A percentile compares a stretch with the other conserved stretches of the same genome.
Evolutionary conservation across 2,888 invertebrate species (phyloP).

Genomic region (Lasioglossum morio): DNA sequence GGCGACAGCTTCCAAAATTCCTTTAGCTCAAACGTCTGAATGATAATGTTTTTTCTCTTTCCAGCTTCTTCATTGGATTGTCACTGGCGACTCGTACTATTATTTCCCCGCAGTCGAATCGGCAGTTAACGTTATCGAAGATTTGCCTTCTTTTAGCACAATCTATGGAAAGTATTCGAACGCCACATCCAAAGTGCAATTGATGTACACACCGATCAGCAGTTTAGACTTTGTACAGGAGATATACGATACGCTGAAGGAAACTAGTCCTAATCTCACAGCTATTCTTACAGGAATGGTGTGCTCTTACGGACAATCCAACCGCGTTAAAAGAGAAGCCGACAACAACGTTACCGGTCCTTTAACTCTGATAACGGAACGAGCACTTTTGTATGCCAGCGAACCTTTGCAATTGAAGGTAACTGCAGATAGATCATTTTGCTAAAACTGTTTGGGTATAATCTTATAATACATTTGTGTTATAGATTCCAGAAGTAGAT

Average conservation of each 20-base stretch:
- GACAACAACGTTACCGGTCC: conserved; percentile 19
- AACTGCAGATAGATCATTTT: conserved; percentile 6
- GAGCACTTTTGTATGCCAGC: conserved; percentile 72
- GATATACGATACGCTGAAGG: conserved; percentile 78
- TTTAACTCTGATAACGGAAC: conserved; percentile 43
- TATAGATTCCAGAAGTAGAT: conserved; percentile 12
- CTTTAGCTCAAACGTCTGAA: conserved; percentile 72
- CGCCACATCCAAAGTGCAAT: conserved; percentile 74
- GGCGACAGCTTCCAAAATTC: neutral
- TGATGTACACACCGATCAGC: conserved; percentile 66
- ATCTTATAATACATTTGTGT: neutral
- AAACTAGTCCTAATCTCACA: conserved; percentile 77
- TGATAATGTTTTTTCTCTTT: conserved; percentile 66
- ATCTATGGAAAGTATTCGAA: conserved; percentile 84
- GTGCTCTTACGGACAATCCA: conserved; percentile 74
- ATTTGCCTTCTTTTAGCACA: conserved; percentile 85
- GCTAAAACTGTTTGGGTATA: neutral
- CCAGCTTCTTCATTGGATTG: conserved; percentile 83
- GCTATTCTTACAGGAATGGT: conserved; percentile 77
- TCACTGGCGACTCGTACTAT: conserved; percentile 80
- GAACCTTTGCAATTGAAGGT: conserved; percentile 64
- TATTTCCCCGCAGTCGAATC: conserved; percentile 89
- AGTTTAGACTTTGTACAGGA: conserved; percentile 74
- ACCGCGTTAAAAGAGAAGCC: conserved; percentile 75
- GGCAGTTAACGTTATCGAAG: conserved; percentile 86